A percentile compares a stretch with the other conserved stretches of the same genome.
These are phyloP conservation scores for Schrankia costaestrigalis DNA, from an alignment of 2,888 invertebrate genomes.

Conservation along the genomic window DNA sequence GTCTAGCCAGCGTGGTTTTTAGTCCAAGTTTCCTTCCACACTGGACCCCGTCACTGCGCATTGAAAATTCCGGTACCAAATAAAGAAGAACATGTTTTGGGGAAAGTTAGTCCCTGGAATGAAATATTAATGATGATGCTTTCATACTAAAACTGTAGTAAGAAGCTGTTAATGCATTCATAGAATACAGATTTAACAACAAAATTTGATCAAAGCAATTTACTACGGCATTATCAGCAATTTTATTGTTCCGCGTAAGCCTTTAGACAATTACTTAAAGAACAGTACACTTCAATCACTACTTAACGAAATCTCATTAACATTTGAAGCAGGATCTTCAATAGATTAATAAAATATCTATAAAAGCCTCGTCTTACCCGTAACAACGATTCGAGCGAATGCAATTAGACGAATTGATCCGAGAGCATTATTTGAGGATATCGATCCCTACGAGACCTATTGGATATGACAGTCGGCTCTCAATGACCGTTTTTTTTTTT, in stretches of 20 bases:
- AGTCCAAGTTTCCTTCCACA: too few relatives aligned
- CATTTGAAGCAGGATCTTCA: slow-evolving; percentile 24
- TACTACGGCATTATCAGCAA: slow-evolving; percentile 14
- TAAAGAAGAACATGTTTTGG: too few relatives aligned
- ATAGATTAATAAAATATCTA: slow-evolving; percentile 37
- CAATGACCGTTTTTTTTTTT: slow-evolving; percentile 9
- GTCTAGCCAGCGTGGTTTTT: too few relatives aligned
- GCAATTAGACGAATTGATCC: slow-evolving; percentile 13
- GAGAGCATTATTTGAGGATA: slow-evolving; percentile 17
- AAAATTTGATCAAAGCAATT: too few relatives aligned
- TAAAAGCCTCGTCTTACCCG: slow-evolving; percentile 28
- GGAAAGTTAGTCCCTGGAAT: too few relatives aligned
- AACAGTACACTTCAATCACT: slow-evolving; percentile 12
- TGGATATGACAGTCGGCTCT: slow-evolving; percentile 6
- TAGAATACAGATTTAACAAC: too few relatives aligned
- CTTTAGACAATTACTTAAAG: slow-evolving; percentile 18
- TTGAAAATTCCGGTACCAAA: too few relatives aligned
- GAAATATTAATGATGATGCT: too few relatives aligned
- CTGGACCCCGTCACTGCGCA: too few relatives aligned
- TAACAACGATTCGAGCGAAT: slow-evolving; percentile 7
- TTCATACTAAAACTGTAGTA: too few relatives aligned
- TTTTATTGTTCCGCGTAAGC: slow-evolving; percentile 17
- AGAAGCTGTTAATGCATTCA: too few relatives aligned
- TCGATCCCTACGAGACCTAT: slow-evolving; percentile 11
- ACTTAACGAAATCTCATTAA: slow-evolving; percentile 33